A percentile compares a stretch with the other conserved stretches of the same genome.
phyloP scores from a whole-genome alignment of 2,797 vertebrate genomes.

The Phrynocephalus forsythii region DNA sequence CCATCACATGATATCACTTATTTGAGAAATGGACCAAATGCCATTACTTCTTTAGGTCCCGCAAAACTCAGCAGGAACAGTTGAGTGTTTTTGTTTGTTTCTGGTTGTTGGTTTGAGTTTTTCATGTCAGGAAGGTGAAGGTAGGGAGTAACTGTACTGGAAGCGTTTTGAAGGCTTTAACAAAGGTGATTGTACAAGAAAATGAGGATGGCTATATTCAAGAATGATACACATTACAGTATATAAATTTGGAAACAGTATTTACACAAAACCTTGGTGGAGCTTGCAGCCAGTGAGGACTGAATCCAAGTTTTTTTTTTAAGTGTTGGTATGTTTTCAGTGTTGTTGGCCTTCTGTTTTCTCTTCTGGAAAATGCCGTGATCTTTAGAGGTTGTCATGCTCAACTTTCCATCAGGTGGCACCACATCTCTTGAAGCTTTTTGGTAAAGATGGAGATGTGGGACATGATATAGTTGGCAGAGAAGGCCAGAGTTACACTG shows the following conservation, averaged over 20 bases:
- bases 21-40: neutral
- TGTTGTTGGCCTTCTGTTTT: neutral
- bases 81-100: neutral
- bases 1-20: neutral
- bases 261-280: slow-evolving; percentile 32
- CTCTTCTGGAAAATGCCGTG: neutral
- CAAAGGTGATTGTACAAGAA: neutral
- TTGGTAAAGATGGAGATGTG: neutral
- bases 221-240: neutral
- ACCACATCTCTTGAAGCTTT: neutral
- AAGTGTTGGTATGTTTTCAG: neutral
- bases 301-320: neutral
- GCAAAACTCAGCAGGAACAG: neutral
- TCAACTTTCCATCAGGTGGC: neutral
- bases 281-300: slow-evolving; percentile 7
- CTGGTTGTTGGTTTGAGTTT: neutral
- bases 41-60: too few relatives aligned
- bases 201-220: neutral
- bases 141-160: neutral
- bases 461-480: neutral
- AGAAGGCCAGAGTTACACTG: neutral
- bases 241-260: slow-evolving; percentile 4
- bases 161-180: neutral
- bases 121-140: neutral
- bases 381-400: neutral